phyloP scores from a whole-genome alignment of 2,888 invertebrate genomes.

The Barypeithes pellucidus region DNA sequence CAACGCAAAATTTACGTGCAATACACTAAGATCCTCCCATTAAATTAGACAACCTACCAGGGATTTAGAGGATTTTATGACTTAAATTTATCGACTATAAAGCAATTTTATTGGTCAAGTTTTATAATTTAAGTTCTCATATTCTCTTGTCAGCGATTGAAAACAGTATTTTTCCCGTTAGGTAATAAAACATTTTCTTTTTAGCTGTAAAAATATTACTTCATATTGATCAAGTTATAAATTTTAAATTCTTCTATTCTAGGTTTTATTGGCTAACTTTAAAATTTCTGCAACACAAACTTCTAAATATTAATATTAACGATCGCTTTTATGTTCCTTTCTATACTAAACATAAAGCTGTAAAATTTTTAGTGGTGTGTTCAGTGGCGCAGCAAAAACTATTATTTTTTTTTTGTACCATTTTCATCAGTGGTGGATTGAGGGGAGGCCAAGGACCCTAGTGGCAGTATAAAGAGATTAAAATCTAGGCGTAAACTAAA shows the following conservation, averaged over 20 bases:
- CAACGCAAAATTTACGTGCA: neutral
- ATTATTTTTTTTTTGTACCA: neutral
- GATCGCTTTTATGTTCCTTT: conserved; percentile 55
- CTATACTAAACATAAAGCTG: conserved; percentile 43
- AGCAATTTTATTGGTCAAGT: conserved; percentile 70
- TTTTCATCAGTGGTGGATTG: neutral
- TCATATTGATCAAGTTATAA: conserved; percentile 66
- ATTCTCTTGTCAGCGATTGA: conserved; percentile 34
- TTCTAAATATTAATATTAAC: conserved; percentile 59
- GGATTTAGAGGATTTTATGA: conserved; percentile 66
- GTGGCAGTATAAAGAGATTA: no score
- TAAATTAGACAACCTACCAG: conserved; percentile 33
- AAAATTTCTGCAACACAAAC: conserved; percentile 56
- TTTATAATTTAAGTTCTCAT: conserved; percentile 70
- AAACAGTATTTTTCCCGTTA: conserved; percentile 35
- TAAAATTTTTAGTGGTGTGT: conserved; percentile 47
- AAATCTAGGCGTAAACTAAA: no score
- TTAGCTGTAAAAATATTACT: conserved; percentile 61
- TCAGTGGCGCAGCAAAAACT: conserved; percentile 20
- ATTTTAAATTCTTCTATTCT: conserved; percentile 65
- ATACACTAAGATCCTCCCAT: conserved; percentile 26
- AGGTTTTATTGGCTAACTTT: conserved; percentile 60
- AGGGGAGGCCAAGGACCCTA: no score
- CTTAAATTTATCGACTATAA: conserved; percentile 69
- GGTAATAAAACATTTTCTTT: conserved; percentile 30